Base-by-base conservation (phyloP, 2,113 vertebrate species). In the Columba livia region DNA sequence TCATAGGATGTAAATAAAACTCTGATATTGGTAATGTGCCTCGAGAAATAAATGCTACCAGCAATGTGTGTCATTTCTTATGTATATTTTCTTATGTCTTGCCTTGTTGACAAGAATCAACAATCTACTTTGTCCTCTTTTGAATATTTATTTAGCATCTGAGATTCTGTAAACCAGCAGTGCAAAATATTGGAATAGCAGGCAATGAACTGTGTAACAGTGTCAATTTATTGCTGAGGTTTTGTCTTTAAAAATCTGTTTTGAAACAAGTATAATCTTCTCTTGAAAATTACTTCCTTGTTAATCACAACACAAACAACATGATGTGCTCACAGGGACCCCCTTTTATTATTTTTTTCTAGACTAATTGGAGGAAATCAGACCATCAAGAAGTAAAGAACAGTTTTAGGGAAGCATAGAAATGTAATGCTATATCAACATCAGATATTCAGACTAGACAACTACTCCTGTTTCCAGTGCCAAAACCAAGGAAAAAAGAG, bases 211-310 rank as follows among this genome's bases (percentile, higher is more conserved):
- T 71, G n/a, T 83, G 5, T 92, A 96, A 89, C 24, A 48, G 32
- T 84, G 67, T 60, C 2, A 89, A 93, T 93, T 89, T 88, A 64
- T 91, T 48, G 9, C 26, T 73, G 66, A 79, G 18, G 8, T 67
- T 94, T 94, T 92, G 42, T 89, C 67, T 95, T 78, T 79, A 93
- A 91, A 94, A 95, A 85, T 81, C 40, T 90, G 61, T 78, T 88
- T 88, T 79, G 66, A 94, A 96, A 66, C 11, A 3, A 73, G 28
- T 57, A 58, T 85, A 79, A 79, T 80, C 28, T 87, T 78, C n/a
- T 66, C 21, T 32, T 85, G 50, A 61, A 88, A 47, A 91, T 88
- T 2, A 62, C 23, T 82, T 72, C 10, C 8, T 47, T 44, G 47
- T 9, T 94, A 90, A 94, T 79, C 51, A 81, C 42, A 75, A 42